Base-by-base conservation (phyloP, 2,888 invertebrate species). In the Andrena flavipes region DNA sequence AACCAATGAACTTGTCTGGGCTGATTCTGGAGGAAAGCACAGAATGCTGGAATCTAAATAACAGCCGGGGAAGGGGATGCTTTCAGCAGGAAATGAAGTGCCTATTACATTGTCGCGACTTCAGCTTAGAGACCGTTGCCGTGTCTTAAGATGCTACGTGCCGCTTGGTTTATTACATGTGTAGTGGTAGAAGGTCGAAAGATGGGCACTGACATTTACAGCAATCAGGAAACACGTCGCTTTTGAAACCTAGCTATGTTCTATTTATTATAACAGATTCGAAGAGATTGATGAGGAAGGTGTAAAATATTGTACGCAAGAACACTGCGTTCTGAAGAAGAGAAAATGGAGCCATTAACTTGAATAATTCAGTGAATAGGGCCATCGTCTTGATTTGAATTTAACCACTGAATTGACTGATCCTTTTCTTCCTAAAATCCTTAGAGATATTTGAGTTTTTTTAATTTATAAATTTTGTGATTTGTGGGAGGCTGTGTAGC, bases 71-170 rank as follows among this genome's bases (percentile, higher is more conserved):
- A 48, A 23, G 51, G 23, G 42, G 59, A 23, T 56, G 71, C 63
- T 48, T 64, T 29, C 42, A 56, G 42, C 42, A 42, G 42, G 30
- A 49, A 71, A 71, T 56, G 71, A 71, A 71, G 42, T 56, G 64
- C 48, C 76, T 35, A 56, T 76, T 76, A 64, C 33, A 33, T 56
- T 56, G 56, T 64, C 71, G 48, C 42, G 48, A 71, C 26, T 48
- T n/a, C 30, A 56, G 30, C 63, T 64, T 48, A 54, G 33, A 71
- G 33, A n/a, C 29, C 35, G 49, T 70, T 48, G 60, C 48, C 60
- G 56, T 26, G 30, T 62, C 60, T 49, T 71, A 59, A 48, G 63
- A 13, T 29, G n/a, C 30, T 71, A 71, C 54, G 63, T 56, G 56
- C 13, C 33, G 42, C 23, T 20, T 6, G 64, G 26, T 71, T 71